These are phyloP conservation scores for Oscheius sp. DNA, from an alignment of 1,140 invertebrate species.

Conservation along the genomic window DNA sequence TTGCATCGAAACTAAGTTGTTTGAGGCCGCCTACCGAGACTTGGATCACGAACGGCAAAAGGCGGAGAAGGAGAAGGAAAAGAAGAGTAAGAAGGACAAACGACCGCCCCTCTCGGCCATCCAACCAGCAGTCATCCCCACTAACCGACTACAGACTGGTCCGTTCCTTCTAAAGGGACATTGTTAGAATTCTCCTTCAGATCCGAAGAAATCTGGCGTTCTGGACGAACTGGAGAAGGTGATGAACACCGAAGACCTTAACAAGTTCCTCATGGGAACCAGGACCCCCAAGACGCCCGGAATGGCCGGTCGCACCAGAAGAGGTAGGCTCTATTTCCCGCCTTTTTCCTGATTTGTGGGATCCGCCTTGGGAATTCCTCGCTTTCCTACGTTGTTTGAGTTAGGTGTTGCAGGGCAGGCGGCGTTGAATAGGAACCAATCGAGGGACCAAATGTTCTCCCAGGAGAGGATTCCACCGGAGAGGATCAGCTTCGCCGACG, in stretches of 20 bases:
- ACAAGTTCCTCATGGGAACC: constrained; percentile 10
- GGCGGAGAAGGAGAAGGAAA: constrained; percentile 79
- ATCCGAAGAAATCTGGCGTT: constrained; percentile 24
- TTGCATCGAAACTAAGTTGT: constrained; percentile 43
- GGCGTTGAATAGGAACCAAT: background rate
- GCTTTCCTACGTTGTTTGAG: background rate
- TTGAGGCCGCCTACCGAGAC: constrained; percentile 85
- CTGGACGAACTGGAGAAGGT: constrained; percentile 40
- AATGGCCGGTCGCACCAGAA: background rate
- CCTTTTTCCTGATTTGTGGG: background rate
- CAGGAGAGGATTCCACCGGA: background rate
- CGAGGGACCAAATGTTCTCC: background rate
- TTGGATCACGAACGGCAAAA: constrained; percentile 78
- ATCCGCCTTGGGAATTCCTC: too few relatives aligned
- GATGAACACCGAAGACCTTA: constrained; percentile 25
- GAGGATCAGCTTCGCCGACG: constrained; percentile 4
- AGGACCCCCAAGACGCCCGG: constrained; percentile 9
- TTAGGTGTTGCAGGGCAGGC: background rate
- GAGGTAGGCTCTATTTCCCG: background rate
- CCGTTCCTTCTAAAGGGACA: constrained; percentile 2
- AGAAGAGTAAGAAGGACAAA: constrained; percentile 74
- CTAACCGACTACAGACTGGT: background rate
- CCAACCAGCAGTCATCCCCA: constrained; percentile 72
- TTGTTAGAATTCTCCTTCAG: background rate
- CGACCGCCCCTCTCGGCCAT: constrained; percentile 75